Evolutionary conservation across 2,113 vertebrate genomes (phyloP).

Genomic region (Morphnarchus princeps): DNA sequence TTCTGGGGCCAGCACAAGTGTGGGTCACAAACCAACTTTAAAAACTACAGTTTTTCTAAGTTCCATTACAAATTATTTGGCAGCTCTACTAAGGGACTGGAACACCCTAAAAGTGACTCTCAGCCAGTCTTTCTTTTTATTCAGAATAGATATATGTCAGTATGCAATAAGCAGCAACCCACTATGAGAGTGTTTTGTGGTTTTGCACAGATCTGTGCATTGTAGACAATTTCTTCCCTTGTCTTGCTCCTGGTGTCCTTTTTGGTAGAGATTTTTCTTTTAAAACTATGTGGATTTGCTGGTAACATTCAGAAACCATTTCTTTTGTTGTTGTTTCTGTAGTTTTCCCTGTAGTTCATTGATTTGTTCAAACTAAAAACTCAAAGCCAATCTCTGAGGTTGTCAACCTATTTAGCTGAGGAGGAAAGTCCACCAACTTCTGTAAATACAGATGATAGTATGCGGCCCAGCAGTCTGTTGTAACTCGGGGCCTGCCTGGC

Average conservation of each 20-base stretch:
- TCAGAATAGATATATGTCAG: neutral
- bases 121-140: neutral
- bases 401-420: neutral
- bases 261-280: neutral
- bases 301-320: neutral
- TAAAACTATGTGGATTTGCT: neutral
- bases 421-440: conserved; percentile 40
- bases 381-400: conserved; percentile 17
- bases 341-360: conserved; percentile 33
- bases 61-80: neutral
- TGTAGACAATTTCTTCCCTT: neutral
- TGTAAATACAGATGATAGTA: neutral
- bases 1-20: neutral
- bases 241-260: neutral
- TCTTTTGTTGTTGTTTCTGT: conserved; percentile 16
- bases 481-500: neutral
- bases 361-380: conserved; percentile 36
- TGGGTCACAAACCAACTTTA: neutral
- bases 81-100: neutral
- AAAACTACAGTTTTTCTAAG: neutral
- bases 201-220: neutral
- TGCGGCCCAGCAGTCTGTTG: neutral
- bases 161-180: neutral
- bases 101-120: neutral
- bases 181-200: neutral